Evolutionary conservation across 2,888 invertebrate species (phyloP).

Genomic region (Parnassius mnemosyne): DNA sequence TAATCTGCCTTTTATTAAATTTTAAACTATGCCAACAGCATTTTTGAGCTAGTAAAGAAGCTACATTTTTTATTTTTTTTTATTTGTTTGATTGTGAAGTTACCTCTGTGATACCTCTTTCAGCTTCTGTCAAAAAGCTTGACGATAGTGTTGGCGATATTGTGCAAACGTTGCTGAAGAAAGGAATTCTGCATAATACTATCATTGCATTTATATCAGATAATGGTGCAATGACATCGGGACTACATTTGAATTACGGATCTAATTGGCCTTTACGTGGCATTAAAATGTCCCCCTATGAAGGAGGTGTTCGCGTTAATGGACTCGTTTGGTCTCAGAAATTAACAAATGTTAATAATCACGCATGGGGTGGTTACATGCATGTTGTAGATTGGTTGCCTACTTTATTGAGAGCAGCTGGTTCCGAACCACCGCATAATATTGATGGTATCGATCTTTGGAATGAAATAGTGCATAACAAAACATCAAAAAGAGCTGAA

Average conservation of each 20-base stretch:
- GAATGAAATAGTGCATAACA: slow-evolving; percentile 52
- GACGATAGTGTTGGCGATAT: slow-evolving; percentile 92
- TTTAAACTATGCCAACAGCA: no score
- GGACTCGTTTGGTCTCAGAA: slow-evolving; percentile 84
- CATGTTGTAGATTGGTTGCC: slow-evolving; percentile 92
- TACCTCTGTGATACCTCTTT: slow-evolving; percentile 38
- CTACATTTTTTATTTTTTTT: no score
- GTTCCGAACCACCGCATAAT: slow-evolving; percentile 42
- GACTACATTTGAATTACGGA: slow-evolving; percentile 85
- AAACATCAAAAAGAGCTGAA: slow-evolving; percentile 46
- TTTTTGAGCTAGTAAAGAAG: no score
- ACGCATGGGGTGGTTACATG: slow-evolving; percentile 78
- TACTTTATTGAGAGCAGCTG: slow-evolving; percentile 79
- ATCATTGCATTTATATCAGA: slow-evolving; percentile 93
- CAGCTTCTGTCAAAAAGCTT: slow-evolving; percentile 91
- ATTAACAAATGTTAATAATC: slow-evolving; percentile 54
- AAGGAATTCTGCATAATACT: slow-evolving; percentile 87
- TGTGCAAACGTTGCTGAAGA: slow-evolving; percentile 82
- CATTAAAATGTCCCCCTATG: slow-evolving; percentile 87
- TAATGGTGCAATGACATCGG: slow-evolving; percentile 91
- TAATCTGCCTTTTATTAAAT: no score
- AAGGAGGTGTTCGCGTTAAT: slow-evolving; percentile 89
- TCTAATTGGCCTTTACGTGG: slow-evolving; percentile 91
- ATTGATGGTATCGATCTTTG: slow-evolving; percentile 66
- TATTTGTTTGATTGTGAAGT: background rate